A percentile compares a stretch with the other conserved stretches of the same genome.
These are phyloP conservation scores for Elaeidobius kamerunicus DNA, from an alignment of 2,888 invertebrate genomes.

Conservation along the genomic window DNA sequence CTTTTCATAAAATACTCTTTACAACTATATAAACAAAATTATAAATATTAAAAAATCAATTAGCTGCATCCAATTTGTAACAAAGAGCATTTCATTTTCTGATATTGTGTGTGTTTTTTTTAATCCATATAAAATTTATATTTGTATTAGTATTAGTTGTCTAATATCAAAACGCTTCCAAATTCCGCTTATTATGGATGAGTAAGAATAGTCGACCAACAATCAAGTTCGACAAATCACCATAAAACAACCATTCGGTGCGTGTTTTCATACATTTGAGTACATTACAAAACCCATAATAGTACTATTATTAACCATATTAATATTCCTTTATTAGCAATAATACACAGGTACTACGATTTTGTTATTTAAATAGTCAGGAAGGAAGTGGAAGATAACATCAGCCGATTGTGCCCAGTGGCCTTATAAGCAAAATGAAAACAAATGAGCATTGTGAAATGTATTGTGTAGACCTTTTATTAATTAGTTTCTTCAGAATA, in stretches of 20 bases:
- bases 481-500: constrained; percentile 18
- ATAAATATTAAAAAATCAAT: no score
- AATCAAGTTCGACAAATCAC: constrained; percentile 9
- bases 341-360: constrained; percentile 26
- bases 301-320: constrained; percentile 25
- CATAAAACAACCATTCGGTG: constrained; percentile 13
- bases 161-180: no score
- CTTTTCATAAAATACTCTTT: no score
- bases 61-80: no score
- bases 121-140: no score
- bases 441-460: constrained; percentile 25
- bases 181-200: no score
- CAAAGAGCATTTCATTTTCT: no score
- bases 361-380: constrained; percentile 31
- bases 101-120: no score
- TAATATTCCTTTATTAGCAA: constrained; percentile 30
- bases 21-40: no score
- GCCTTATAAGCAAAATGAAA: constrained; percentile 26
- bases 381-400: constrained; percentile 29
- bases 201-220: neutral
- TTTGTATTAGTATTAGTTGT: no score
- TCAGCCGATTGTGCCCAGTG: constrained; percentile 25
- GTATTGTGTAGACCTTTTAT: constrained; percentile 17
- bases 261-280: constrained; percentile 13
- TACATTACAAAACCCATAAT: constrained; percentile 23